Conservation (phyloP, 2,797 vertebrate genomes). For the Triplophysa bombifrons region DNA sequence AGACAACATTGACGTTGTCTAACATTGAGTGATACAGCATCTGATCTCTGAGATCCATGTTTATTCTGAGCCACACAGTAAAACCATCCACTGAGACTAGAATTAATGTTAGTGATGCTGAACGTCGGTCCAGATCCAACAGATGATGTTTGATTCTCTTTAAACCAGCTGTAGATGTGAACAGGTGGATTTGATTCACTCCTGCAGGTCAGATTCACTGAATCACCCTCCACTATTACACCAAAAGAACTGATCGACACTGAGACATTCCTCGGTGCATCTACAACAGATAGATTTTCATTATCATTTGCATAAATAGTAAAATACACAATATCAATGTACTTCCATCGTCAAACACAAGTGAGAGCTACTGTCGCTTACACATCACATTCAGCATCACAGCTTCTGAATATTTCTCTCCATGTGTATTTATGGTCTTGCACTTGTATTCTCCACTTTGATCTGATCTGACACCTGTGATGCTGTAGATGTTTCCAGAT, state of each 20-base stretch:
- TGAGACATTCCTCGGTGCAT: neutral
- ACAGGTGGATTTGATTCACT: constrained; percentile 59
- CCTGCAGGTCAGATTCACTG: constrained; percentile 53
- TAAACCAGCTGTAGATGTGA: constrained; percentile 52
- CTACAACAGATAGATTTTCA: neutral
- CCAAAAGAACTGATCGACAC: constrained; percentile 20
- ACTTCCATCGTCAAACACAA: no score
- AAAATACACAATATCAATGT: no score
- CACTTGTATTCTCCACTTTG: no score
- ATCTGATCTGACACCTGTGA: neutral
- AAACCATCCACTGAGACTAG: constrained; percentile 43
- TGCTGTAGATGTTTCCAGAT: neutral
- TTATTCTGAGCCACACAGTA: constrained; percentile 50
- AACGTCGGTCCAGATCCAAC: neutral
- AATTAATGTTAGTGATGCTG: neutral
- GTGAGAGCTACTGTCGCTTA: no score
- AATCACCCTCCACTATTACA: constrained; percentile 1
- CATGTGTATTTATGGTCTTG: no score
- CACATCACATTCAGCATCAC: no score
- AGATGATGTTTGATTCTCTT: neutral
- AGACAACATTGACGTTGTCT: neutral
- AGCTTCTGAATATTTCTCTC: no score
- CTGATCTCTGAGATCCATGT: constrained; percentile 16
- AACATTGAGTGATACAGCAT: neutral
- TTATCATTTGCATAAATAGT: no score